Evolutionary conservation across 1,140 invertebrate genomes (phyloP).

Genomic region (Hormaphis cornu): DNA sequence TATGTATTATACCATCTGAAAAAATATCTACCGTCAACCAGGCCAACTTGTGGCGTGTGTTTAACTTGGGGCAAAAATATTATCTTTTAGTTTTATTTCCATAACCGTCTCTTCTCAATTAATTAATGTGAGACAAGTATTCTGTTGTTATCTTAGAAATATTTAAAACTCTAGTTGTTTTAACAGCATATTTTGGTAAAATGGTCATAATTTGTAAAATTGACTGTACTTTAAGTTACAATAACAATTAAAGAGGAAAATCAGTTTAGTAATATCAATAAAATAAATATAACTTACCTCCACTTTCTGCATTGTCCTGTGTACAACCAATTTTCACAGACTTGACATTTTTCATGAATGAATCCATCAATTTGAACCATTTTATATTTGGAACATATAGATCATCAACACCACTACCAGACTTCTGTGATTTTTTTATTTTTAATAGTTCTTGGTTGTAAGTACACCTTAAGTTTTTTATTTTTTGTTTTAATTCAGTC

Average conservation of each 20-base stretch:
- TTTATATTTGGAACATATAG: conserved; percentile 23
- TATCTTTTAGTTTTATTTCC: background rate
- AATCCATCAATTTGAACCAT: conserved; percentile 24
- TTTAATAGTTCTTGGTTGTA: conserved; percentile 25
- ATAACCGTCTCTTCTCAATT: background rate
- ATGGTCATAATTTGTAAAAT: too few relatives aligned
- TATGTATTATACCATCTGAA: too few relatives aligned
- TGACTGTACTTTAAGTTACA: too few relatives aligned
- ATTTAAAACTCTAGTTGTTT: background rate
- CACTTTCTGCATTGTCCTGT: conserved; percentile 11
- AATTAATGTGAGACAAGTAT: background rate
- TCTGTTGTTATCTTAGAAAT: background rate
- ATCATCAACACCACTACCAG: conserved; percentile 15
- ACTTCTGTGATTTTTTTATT: conserved; percentile 27
- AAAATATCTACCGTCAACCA: background rate
- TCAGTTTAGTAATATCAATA: too few relatives aligned
- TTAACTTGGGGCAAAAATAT: background rate
- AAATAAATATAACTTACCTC: background rate
- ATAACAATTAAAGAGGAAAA: too few relatives aligned
- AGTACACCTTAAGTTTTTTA: conserved; percentile 31
- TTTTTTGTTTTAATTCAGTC: conserved; percentile 25
- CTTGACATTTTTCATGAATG: conserved; percentile 23
- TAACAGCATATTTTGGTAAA: too few relatives aligned
- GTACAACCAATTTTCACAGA: conserved; percentile 3
- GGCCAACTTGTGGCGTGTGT: too few relatives aligned